phyloP scores from a whole-genome alignment of 2,113 vertebrate genomes.

The Dipodomys merriami region DNA sequence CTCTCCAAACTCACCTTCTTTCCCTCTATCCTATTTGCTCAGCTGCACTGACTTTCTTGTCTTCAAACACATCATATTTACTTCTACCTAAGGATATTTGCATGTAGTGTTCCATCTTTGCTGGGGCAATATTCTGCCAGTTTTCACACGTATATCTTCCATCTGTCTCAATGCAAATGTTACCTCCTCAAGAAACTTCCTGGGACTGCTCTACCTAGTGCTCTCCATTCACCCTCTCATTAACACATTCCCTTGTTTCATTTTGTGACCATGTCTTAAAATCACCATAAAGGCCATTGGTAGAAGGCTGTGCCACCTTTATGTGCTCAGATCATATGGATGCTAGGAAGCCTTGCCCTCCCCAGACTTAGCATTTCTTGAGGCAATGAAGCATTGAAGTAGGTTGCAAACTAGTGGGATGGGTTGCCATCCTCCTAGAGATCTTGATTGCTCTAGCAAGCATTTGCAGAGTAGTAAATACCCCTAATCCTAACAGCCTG shows the following conservation, averaged over 20 bases:
- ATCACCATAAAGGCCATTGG: background rate
- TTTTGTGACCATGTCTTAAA: slow-evolving; percentile 41
- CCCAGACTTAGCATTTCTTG: slow-evolving; percentile 23
- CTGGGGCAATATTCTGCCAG: background rate
- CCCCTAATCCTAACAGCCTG: background rate
- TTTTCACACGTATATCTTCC: background rate
- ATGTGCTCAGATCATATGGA: background rate
- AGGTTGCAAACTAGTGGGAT: background rate
- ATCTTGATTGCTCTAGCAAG: background rate
- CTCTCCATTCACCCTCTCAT: background rate
- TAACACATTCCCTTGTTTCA: background rate
- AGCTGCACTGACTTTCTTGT: background rate
- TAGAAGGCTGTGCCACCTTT: slow-evolving; percentile 29
- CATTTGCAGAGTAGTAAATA: background rate
- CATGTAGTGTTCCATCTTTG: background rate
- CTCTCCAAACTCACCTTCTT: background rate
- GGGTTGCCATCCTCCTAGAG: background rate
- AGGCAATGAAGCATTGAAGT: background rate
- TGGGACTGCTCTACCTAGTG: background rate
- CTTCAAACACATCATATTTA: background rate
- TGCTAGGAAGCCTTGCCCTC: background rate
- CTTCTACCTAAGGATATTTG: background rate
- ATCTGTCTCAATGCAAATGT: slow-evolving; percentile 15
- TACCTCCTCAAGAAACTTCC: slow-evolving; percentile 17
- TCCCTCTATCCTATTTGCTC: background rate